Percentiles rank a stretch among this genome's conserved stretches.
These are phyloP conservation scores for Arenaria interpres DNA, from an alignment of 2,113 vertebrate genomes.

Conservation along the genomic window DNA sequence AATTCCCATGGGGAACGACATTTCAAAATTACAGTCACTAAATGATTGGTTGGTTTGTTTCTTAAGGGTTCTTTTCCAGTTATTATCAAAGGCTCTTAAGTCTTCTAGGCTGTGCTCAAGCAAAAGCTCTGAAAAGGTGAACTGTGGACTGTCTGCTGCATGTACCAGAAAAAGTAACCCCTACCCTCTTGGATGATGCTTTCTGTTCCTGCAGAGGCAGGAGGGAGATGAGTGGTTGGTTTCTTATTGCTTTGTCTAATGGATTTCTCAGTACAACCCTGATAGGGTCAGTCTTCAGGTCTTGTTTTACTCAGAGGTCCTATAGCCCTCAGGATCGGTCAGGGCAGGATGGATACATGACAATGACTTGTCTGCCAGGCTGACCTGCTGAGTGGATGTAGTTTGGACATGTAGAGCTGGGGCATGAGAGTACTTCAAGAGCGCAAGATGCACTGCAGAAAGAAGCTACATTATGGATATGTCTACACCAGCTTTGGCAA, in stretches of 20 bases:
- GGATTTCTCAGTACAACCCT: neutral
- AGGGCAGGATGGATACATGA: neutral
- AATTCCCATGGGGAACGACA: neutral
- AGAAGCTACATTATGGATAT: rapidly evolving
- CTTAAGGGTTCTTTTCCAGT: neutral
- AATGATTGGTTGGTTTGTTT: neutral
- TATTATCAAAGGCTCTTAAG: neutral
- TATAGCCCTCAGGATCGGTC: neutral
- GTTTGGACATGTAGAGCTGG: neutral
- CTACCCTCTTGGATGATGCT: neutral
- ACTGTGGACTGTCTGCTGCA: neutral
- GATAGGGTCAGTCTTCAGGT: neutral
- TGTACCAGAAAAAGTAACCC: neutral
- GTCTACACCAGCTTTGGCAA: neutral
- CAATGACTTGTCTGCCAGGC: neutral
- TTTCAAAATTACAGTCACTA: neutral
- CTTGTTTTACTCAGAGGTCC: neutral
- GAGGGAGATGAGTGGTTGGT: neutral
- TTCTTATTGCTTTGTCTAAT: neutral
- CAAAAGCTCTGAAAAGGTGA: neutral
- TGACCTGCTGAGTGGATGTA: neutral
- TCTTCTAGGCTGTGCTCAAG: neutral
- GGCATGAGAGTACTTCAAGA: neutral
- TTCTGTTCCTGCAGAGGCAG: neutral
- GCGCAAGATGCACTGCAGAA: neutral